A percentile compares a stretch with the other conserved stretches of the same genome.
These are phyloP conservation scores for Chrysolina oricalcia DNA, from an alignment of 2,888 invertebrate species.

Conservation along the genomic window DNA sequence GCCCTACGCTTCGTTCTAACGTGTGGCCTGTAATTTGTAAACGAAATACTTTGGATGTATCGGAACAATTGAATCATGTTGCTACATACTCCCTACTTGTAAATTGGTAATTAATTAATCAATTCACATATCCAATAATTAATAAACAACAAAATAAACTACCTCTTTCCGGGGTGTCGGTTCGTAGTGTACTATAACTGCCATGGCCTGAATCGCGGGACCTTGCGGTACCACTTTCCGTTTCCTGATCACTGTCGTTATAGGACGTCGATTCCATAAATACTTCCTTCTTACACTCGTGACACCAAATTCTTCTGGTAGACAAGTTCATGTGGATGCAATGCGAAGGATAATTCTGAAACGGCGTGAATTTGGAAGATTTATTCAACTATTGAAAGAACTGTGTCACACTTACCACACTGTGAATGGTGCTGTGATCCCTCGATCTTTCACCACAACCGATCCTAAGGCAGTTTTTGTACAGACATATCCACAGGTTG, in stretches of 20 bases:
- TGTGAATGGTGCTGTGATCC: slow-evolving; percentile 89
- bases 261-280: slow-evolving; percentile 70
- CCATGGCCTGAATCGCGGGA: slow-evolving; percentile 66
- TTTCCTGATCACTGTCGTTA: slow-evolving; percentile 64
- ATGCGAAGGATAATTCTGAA: slow-evolving; percentile 79
- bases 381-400: too few relatives aligned
- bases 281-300: slow-evolving; percentile 88
- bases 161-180: slow-evolving; percentile 59
- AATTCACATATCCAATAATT: too few relatives aligned
- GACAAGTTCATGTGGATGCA: slow-evolving; percentile 90
- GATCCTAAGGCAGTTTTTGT: slow-evolving; percentile 84
- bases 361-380: neutral
- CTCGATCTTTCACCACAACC: slow-evolving; percentile 89
- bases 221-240: slow-evolving; percentile 56
- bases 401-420: slow-evolving; percentile 74
- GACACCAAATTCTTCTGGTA: slow-evolving; percentile 92
- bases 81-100: neutral
- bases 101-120: too few relatives aligned
- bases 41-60: too few relatives aligned
- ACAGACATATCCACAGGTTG: slow-evolving; percentile 90
- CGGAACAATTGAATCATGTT: neutral
- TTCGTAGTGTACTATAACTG: slow-evolving; percentile 66
- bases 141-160: neutral
- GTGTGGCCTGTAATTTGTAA: slow-evolving; percentile 43
- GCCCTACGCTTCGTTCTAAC: slow-evolving; percentile 61